Evolutionary conservation across 2,888 invertebrate genomes (phyloP), one percentile per base, ranked within the genome.

Genomic region (Catocala fraxini): DNA sequence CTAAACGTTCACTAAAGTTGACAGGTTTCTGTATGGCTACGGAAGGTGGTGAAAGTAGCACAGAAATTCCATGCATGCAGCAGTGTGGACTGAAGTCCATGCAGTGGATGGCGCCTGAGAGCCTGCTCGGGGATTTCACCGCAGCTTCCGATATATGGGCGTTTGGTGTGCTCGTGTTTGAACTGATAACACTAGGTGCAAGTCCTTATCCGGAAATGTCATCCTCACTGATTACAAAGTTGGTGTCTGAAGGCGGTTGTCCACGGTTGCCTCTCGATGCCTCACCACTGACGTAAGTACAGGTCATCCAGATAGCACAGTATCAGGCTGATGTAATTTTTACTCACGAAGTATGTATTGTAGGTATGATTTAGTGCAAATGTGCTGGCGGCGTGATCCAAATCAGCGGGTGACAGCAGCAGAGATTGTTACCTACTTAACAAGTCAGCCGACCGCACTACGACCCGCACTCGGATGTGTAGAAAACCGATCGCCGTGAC

Each of bases 81-180:
- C 97, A 97, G n/a, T n/a, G n/a, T 89, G 97, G 96, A 77, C 96
- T 97, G 95, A 90, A 98, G 62, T 98, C 98, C 0, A 97, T 98
- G 2, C 94, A 97, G 68, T 98, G 98, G 98, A 98, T 98, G 98
- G 96, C 98, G 0, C 98, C 98, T 0, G 98, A 98, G 89, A 97
- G 97, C 73, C 90, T 98, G 41, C 89, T 96, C 13, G 98, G 98
- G 3, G 94, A 97, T 60, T 98, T 98, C 86, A 97, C 97, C 0
- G 95, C 97, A 10, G 96, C 96, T 43, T 97, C 98, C 0, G 98
- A 98, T 87, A 96, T 98, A 45, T 98, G 98, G 98, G 97, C 97
- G 63, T 97, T 96, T 81, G 98, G 98, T 13, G 97, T 98, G 51
- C 92, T 98, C 3, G 89, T 98, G 6, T 97, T 97, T 80, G 97